Evolutionary conservation across 2,888 invertebrate species (phyloP), one percentile per base, ranked within the genome.

Genomic region (Branchipolynoe longqiensis): DNA sequence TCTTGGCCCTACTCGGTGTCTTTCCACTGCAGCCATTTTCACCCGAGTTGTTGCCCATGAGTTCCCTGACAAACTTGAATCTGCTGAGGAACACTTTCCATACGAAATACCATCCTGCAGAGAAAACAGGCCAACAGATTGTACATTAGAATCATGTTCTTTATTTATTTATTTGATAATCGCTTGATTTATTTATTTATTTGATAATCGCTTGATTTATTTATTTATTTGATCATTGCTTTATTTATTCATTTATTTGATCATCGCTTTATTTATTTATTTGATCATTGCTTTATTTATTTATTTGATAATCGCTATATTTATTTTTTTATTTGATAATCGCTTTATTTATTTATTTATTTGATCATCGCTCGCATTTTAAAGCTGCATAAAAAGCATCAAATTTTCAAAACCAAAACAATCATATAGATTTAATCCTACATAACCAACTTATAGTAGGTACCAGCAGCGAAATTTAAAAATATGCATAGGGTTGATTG

Each of bases 81-180:
- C 97, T 96, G 28, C 97, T 97, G 85, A 98, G 94, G 94, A 98
- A 97, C 89, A 97, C 95, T 94, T 96, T 97, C 98, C 98, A 98
- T 89, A 98, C 97, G 87, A 97, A 95, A 94, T 96, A 97, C 97
- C 97, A 98, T 92, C 97, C 97, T 98, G 94, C 0, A 95, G 84
- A 33, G 64, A 41, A 86, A 78, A 33, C 8, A 12, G 48, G 8
- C 48, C 18, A 48, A 48, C 48, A 48, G 18, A 48, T 8, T 48
- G 8, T 48, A 48, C 18, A 18, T 48, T 12, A 48, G 8, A 8
- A n/a, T 12, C 48, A 48, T 48, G 8, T 48, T 48, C 8, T 48
- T 48, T 48, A 12, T 12, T 48, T 48, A 48, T 48, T 48, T 48
- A 48, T 48, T 48, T 48, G 48, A 12, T 18, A 48, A 12, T 48